Evolutionary conservation across 2,888 invertebrate species (phyloP).

Genomic region (Dascillus cervinus): DNA sequence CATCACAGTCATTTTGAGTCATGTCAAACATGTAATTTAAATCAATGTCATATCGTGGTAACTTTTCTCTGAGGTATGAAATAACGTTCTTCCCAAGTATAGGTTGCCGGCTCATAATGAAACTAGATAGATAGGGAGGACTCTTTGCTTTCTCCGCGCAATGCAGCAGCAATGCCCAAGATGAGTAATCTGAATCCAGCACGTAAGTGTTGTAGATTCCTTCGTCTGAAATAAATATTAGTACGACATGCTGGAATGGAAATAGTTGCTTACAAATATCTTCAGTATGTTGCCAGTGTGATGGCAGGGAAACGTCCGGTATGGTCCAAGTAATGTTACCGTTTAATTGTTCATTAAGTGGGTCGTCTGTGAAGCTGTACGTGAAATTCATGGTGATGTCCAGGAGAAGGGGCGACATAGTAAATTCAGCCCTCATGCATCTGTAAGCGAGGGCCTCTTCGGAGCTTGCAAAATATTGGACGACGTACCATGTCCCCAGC

Average conservation of each 20-base stretch:
- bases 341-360: constrained; percentile 66
- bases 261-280: constrained; percentile 59
- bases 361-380: constrained; percentile 79
- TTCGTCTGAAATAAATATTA: constrained; percentile 54
- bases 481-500: constrained; percentile 77
- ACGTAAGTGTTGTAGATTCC: constrained; percentile 85
- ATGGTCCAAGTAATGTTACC: constrained; percentile 86
- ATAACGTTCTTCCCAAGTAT: constrained; percentile 59
- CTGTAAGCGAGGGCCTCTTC: constrained; percentile 79
- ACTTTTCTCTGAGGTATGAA: constrained; percentile 68
- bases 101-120: constrained; percentile 63
- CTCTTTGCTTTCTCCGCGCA: constrained; percentile 78
- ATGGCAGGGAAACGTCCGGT: constrained; percentile 62
- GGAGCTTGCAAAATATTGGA: constrained; percentile 83
- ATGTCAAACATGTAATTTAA: constrained; percentile 78
- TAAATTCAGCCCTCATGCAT: constrained; percentile 74
- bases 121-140: constrained; percentile 72
- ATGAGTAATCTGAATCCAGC: constrained; percentile 74
- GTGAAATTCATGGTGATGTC: constrained; percentile 85
- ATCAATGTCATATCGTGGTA: constrained; percentile 77
- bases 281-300: constrained; percentile 83
- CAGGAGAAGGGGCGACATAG: constrained; percentile 46
- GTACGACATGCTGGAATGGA: not conserved
- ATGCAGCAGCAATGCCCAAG: constrained; percentile 76
- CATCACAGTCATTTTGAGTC: constrained; percentile 60